A percentile compares a stretch with the other conserved stretches of the same genome.
phyloP scores from a whole-genome alignment of 2,113 vertebrate genomes.

The Heliornis fulica region DNA sequence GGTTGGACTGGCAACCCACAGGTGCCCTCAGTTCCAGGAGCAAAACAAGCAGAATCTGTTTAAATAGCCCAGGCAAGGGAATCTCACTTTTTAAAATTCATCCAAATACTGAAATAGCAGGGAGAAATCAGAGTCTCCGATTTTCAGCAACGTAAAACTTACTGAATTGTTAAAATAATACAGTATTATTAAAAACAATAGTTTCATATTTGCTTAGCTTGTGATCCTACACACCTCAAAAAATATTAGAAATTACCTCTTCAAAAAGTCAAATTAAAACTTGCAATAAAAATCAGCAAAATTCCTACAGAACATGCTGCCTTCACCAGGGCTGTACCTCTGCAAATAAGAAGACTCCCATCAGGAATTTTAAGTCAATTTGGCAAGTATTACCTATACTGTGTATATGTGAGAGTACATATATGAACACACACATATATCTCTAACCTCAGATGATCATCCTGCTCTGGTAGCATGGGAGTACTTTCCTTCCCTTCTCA shows the following conservation, averaged over 20 bases:
- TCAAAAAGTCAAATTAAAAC: neutral
- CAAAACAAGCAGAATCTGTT: neutral
- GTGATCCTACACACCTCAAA: neutral
- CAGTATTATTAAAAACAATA: no score
- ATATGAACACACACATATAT: no score
- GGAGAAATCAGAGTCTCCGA: neutral
- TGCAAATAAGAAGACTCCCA: neutral
- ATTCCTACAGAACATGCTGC: neutral
- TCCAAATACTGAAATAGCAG: neutral
- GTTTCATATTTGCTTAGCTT: neutral
- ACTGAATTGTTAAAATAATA: neutral
- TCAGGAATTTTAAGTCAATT: neutral
- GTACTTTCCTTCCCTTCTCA: neutral
- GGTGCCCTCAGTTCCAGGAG: neutral
- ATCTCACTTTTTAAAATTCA: neutral
- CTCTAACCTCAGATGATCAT: no score
- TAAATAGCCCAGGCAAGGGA: neutral
- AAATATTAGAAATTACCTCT: neutral
- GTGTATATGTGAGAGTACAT: rapidly evolving
- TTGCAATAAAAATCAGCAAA: neutral
- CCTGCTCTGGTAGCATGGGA: neutral
- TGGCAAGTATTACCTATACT: neutral
- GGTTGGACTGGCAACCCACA: neutral
- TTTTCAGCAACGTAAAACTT: neutral
- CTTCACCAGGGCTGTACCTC: neutral